Evolutionary conservation across 2,797 vertebrate species (phyloP).

Genomic region (Uromys caudimaculatus): DNA sequence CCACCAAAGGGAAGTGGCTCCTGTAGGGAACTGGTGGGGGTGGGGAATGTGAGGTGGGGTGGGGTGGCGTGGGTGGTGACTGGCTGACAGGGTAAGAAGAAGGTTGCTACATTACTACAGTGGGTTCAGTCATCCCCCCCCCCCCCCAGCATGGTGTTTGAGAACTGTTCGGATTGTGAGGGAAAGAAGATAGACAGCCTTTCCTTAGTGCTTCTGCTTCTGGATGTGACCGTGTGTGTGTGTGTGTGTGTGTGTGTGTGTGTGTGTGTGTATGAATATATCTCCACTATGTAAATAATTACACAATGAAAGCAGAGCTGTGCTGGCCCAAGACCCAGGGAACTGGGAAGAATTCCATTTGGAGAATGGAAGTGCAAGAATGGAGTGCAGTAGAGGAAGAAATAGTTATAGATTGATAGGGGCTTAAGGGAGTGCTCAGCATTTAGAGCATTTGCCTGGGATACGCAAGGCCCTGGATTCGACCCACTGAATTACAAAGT

Average conservation of each 20-base stretch:
- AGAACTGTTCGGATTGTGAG: not conserved
- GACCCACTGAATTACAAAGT: not conserved
- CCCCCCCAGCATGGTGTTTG: not conserved
- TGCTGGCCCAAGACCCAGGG: not conserved
- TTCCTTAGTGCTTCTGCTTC: constrained; percentile 32
- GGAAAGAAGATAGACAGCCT: constrained; percentile 8
- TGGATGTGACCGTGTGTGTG: not conserved
- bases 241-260: not conserved
- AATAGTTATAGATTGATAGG: not conserved
- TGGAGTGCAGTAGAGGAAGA: not conserved
- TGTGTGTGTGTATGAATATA: not conserved
- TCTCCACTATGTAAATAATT: constrained; percentile 58
- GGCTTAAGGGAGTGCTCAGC: not conserved
- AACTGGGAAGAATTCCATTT: constrained; percentile 15
- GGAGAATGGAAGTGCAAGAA: not conserved
- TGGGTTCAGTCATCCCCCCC: not conserved
- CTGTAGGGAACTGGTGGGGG: not conserved
- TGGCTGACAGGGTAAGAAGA: not conserved
- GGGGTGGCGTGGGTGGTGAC: not conserved
- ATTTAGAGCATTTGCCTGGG: not conserved
- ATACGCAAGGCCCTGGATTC: not conserved
- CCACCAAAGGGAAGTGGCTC: not conserved
- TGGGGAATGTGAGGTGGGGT: not conserved
- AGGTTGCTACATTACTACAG: not conserved
- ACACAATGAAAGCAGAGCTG: not conserved